These are phyloP conservation scores for Grammomys surdaster DNA, from an alignment of 2,113 vertebrate species.

Conservation along the genomic window DNA sequence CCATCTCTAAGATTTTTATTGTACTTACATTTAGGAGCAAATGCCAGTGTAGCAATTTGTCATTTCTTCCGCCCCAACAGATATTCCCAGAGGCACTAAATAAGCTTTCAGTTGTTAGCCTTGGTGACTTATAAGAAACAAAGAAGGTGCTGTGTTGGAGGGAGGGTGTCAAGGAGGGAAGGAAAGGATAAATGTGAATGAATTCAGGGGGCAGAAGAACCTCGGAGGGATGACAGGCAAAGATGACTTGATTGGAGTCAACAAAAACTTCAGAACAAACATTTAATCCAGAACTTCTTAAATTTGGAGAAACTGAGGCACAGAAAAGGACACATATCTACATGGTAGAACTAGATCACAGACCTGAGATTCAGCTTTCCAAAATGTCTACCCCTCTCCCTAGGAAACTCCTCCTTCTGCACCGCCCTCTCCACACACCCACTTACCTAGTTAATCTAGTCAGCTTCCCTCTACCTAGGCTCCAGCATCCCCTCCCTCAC, in stretches of 20 bases:
- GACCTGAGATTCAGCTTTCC: not conserved
- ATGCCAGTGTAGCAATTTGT: not conserved
- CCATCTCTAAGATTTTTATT: not conserved
- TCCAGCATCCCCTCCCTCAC: not conserved
- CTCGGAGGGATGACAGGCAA: rapidly evolving
- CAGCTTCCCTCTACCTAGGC: not conserved
- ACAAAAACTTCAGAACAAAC: not conserved
- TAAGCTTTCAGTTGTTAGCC: not conserved
- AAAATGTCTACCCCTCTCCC: not conserved
- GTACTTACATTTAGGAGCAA: conserved; percentile 3
- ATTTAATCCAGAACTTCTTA: not conserved
- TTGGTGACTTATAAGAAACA: not conserved
- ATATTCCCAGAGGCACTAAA: not conserved
- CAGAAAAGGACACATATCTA: not conserved
- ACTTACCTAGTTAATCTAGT: not conserved
- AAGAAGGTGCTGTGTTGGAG: rapidly evolving
- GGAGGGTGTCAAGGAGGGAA: not conserved
- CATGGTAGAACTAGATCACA: not conserved
- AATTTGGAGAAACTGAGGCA: not conserved
- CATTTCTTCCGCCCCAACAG: not conserved
- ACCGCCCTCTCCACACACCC: rapidly evolving
- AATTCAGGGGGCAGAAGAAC: not conserved
- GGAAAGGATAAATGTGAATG: not conserved
- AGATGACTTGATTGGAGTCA: rapidly evolving
- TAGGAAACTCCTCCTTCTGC: not conserved